Evolutionary conservation across 2,888 invertebrate genomes (phyloP).

Genomic region (Phlogophora meticulosa): DNA sequence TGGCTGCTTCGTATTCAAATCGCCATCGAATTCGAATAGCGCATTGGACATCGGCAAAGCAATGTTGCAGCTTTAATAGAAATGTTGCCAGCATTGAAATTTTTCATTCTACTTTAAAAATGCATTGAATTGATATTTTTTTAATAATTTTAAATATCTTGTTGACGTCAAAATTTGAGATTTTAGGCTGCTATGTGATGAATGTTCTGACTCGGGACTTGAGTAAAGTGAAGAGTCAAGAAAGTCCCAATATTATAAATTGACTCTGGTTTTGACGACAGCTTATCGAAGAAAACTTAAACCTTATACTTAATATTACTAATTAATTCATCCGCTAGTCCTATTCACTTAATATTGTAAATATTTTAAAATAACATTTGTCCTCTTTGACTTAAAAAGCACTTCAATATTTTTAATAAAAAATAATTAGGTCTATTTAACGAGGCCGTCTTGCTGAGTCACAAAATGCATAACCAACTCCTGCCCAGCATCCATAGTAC

Average conservation of each 20-base stretch:
- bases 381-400: slow-evolving; percentile 71
- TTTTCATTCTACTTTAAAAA: slow-evolving; percentile 43
- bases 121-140: slow-evolving; percentile 64
- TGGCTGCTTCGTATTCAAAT: slow-evolving; percentile 67
- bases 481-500: not conserved
- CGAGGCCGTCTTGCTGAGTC: slow-evolving; percentile 39
- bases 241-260: slow-evolving; percentile 1
- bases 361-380: slow-evolving; percentile 66
- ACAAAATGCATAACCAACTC: not conserved
- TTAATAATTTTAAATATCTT: slow-evolving; percentile 58
- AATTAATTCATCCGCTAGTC: slow-evolving; percentile 77
- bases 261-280: slow-evolving; percentile 40
- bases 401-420: slow-evolving; percentile 64
- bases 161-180: slow-evolving; percentile 58
- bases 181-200: slow-evolving; percentile 41
- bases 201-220: slow-evolving; percentile 30
- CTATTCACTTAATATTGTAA: slow-evolving; percentile 65
- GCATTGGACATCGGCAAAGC: slow-evolving; percentile 31
- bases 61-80: slow-evolving; percentile 41
- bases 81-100: slow-evolving; percentile 48
- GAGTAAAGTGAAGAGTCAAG: slow-evolving; percentile 16
- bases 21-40: slow-evolving; percentile 63
- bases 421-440: slow-evolving; percentile 46
- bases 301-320: slow-evolving; percentile 61
- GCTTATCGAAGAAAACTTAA: slow-evolving; percentile 37